Conservation (phyloP, 2,888 invertebrate species). For the Mechanitis mazaeus region DNA sequence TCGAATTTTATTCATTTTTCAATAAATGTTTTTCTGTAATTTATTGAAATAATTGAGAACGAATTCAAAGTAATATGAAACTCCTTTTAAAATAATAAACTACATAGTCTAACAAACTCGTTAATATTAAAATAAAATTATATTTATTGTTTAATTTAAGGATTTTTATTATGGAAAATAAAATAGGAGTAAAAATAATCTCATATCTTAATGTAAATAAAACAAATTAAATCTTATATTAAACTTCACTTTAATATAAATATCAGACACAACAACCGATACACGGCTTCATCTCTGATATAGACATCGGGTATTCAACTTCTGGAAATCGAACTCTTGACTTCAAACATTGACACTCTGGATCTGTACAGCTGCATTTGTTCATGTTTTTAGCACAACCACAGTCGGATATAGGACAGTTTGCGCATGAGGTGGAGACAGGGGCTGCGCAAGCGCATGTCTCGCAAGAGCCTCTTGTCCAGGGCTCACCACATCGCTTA, state of each 20-base stretch:
- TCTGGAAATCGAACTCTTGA: conserved; percentile 49
- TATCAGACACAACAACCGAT: conserved; percentile 21
- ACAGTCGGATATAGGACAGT: conserved; percentile 22
- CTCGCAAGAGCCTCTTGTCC: conserved; percentile 30
- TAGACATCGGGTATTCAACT: conserved; percentile 47
- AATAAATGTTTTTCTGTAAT: neutral
- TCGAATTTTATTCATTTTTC: neutral
- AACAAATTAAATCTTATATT: too few species aligned
- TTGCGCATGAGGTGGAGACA: conserved; percentile 23
- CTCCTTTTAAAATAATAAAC: too few species aligned
- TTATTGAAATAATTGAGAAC: too few species aligned
- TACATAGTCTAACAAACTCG: neutral
- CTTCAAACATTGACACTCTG: conserved; percentile 31
- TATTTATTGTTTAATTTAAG: too few species aligned
- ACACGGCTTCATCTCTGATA: conserved; percentile 43
- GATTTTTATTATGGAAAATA: too few species aligned
- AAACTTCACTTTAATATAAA: neutral
- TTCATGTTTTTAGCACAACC: conserved; percentile 2
- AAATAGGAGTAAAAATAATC: too few species aligned
- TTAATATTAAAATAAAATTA: too few species aligned
- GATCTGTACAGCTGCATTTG: conserved; percentile 18
- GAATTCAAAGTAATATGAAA: too few species aligned
- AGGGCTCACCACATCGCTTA: conserved; percentile 24
- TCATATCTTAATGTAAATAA: too few species aligned
- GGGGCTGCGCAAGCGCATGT: conserved; percentile 28